These are phyloP conservation scores for Sebastes miniatus DNA, from an alignment of 2,797 vertebrate species.

Conservation along the genomic window DNA sequence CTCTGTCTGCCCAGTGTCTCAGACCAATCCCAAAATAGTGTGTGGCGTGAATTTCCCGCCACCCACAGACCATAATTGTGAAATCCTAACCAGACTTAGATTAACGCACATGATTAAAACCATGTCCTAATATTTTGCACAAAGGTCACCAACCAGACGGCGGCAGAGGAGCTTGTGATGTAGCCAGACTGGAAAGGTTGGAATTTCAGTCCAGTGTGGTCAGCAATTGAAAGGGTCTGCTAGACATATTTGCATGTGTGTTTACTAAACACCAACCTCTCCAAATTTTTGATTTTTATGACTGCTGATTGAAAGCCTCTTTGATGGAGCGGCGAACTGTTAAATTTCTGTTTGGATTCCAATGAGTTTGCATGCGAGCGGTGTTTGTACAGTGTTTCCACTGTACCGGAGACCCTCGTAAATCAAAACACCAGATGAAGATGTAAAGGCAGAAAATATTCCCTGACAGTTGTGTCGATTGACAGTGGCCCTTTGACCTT, in stretches of 20 bases:
- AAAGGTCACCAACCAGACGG: not conserved
- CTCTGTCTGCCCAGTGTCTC: constrained; percentile 69
- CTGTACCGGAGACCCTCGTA: constrained; percentile 53
- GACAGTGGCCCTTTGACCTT: constrained; percentile 54
- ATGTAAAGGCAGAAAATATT: constrained; percentile 49
- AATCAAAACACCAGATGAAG: constrained; percentile 75
- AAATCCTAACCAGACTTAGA: constrained; percentile 45
- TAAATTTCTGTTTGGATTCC: constrained; percentile 50
- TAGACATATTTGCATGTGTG: constrained; percentile 40
- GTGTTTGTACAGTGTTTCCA: constrained; percentile 54
- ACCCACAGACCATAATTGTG: constrained; percentile 52
- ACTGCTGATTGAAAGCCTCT: constrained; percentile 46
- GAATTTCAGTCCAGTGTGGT: constrained; percentile 11
- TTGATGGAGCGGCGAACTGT: constrained; percentile 42
- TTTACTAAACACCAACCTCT: constrained; percentile 62
- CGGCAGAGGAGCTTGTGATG: not conserved
- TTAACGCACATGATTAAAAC: constrained; percentile 22
- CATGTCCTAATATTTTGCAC: constrained; percentile 9
- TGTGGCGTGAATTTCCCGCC: constrained; percentile 58
- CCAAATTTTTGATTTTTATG: constrained; percentile 39
- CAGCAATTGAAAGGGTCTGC: constrained; percentile 24
- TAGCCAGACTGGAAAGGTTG: not conserved
- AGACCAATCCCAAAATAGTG: constrained; percentile 72
- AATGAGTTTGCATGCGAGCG: constrained; percentile 40
- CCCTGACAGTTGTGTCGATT: constrained; percentile 63